phyloP scores from a whole-genome alignment of 2,113 vertebrate species.

The Hypanus sabinus region DNA sequence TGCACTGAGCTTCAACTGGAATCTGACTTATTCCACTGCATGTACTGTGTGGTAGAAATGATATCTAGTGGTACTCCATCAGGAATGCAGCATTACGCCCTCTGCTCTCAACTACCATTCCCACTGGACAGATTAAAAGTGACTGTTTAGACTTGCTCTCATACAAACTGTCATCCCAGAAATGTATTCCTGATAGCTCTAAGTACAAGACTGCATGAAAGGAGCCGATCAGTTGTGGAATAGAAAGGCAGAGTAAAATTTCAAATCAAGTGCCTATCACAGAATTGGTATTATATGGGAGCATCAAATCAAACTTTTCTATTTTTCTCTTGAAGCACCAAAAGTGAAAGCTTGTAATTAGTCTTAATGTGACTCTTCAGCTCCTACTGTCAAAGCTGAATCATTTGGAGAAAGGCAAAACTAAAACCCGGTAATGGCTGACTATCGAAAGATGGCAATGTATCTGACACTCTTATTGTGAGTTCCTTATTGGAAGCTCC shows the following conservation, averaged over 20 bases:
- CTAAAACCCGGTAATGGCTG: background rate
- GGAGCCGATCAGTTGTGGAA: background rate
- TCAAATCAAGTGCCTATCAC: background rate
- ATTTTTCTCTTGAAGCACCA: background rate
- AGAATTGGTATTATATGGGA: background rate
- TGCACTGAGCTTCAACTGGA: background rate
- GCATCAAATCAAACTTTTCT: background rate
- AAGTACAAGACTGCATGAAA: background rate
- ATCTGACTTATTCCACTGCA: background rate
- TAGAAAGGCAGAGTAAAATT: background rate
- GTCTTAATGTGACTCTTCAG: background rate
- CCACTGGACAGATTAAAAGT: background rate
- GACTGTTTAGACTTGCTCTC: background rate
- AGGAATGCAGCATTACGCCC: background rate
- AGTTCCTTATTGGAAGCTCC: background rate
- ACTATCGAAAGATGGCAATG: background rate
- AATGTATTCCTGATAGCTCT: background rate
- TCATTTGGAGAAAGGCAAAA: background rate
- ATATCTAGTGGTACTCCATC: background rate
- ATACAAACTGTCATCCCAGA: background rate
- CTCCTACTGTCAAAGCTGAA: background rate
- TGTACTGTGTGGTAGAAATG: background rate
- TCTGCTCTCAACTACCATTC: background rate
- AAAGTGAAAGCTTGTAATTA: background rate
- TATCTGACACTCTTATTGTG: background rate